phyloP scores from a whole-genome alignment of 2,113 vertebrate species.

The Haliaeetus leucogaster region DNA sequence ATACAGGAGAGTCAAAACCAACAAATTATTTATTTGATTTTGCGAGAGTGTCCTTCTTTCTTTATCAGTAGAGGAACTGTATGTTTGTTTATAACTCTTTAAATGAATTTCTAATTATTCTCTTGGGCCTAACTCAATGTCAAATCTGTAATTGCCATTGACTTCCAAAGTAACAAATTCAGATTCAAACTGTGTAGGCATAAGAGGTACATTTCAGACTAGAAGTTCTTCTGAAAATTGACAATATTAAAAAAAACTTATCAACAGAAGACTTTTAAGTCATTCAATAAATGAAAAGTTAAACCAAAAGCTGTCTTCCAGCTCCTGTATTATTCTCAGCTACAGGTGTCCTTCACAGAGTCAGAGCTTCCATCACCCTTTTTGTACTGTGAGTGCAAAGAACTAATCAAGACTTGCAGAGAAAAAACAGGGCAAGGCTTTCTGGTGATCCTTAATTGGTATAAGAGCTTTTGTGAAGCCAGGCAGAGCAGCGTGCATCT shows the following conservation, averaged over 20 bases:
- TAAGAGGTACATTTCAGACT: not conserved
- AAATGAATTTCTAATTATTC: not conserved
- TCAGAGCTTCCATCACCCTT: not conserved
- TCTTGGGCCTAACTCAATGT: not conserved
- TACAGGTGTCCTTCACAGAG: not conserved
- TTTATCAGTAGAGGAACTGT: not conserved
- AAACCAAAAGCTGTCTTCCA: not conserved
- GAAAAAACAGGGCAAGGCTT: not conserved
- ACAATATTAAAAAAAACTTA: not conserved
- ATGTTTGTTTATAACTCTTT: not conserved
- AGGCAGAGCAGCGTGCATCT: not conserved
- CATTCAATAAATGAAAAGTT: not conserved
- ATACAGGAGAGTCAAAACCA: not conserved
- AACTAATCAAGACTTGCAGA: not conserved
- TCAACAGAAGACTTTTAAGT: not conserved
- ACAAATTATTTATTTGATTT: not conserved
- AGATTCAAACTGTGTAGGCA: not conserved
- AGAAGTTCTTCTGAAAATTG: not conserved
- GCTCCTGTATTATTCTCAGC: not conserved
- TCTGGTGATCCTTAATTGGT: not conserved
- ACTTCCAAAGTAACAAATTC: not conserved
- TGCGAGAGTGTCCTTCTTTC: not conserved
- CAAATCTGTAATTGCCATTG: not conserved
- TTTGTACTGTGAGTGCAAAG: not conserved
- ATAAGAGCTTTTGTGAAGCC: not conserved